Evolutionary conservation across 2,888 invertebrate species (phyloP).

Genomic region (Drosophila helvetica): DNA sequence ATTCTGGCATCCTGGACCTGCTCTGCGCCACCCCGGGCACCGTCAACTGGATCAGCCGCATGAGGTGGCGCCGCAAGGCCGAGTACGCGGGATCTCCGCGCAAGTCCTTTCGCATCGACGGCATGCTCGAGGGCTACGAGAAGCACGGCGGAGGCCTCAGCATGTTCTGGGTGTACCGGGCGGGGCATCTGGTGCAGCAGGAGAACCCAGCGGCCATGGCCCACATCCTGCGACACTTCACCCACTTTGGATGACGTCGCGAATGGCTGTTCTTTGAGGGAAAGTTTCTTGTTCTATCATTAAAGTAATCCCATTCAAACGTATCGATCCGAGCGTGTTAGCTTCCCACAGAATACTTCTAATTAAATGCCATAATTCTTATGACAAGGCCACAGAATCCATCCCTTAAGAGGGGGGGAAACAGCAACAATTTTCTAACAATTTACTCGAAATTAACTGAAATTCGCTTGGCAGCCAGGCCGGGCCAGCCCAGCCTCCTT

Average conservation of each 20-base stretch:
- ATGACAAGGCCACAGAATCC: slow-evolving; percentile 27
- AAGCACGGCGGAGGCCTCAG: slow-evolving; percentile 85
- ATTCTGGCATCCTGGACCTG: slow-evolving; percentile 92
- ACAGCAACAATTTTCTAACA: slow-evolving; percentile 62
- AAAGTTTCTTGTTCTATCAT: background rate
- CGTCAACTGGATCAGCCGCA: slow-evolving; percentile 89
- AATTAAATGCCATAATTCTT: slow-evolving; percentile 32
- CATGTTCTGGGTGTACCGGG: slow-evolving; percentile 83
- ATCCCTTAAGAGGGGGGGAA: slow-evolving; percentile 11
- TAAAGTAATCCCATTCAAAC: background rate
- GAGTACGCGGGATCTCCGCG: slow-evolving; percentile 86
- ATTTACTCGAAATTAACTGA: slow-evolving; percentile 75
- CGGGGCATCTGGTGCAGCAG: slow-evolving; percentile 85
- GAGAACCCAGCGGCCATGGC: slow-evolving; percentile 89
- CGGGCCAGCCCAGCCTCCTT: too few relatives aligned
- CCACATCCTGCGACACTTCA: slow-evolving; percentile 85
- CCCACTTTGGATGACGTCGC: slow-evolving; percentile 61
- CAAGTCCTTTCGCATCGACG: slow-evolving; percentile 86
- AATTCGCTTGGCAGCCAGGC: slow-evolving; percentile 41
- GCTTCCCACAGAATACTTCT: background rate
- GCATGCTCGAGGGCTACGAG: slow-evolving; percentile 89
- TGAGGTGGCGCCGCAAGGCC: slow-evolving; percentile 87
- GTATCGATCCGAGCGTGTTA: background rate
- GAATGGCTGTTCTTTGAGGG: too few relatives aligned
- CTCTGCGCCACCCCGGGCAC: slow-evolving; percentile 92